These are phyloP conservation scores for Falco biarmicus DNA, from an alignment of 2,797 vertebrate genomes.

Conservation along the genomic window DNA sequence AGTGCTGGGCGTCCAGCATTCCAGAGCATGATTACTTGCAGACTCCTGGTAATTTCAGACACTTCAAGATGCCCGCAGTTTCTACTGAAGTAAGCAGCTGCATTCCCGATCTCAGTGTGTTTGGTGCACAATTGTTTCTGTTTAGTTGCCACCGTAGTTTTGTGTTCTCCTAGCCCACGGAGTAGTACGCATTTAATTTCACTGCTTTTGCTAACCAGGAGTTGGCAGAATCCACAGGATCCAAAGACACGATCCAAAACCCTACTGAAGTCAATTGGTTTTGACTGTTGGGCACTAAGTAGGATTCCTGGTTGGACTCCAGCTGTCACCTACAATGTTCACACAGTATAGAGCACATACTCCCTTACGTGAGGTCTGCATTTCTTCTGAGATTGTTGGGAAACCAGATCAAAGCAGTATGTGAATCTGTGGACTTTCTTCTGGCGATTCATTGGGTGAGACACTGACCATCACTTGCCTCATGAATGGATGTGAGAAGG, in stretches of 20 bases:
- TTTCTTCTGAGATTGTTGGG: neutral
- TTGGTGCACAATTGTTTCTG: neutral
- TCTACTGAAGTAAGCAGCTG: neutral
- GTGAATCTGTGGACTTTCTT: neutral
- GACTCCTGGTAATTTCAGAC: neutral
- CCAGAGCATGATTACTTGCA: neutral
- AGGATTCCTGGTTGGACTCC: neutral
- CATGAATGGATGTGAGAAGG: neutral
- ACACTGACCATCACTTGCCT: neutral
- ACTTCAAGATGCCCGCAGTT: neutral
- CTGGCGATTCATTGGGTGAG: neutral
- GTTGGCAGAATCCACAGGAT: neutral
- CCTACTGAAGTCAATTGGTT: neutral
- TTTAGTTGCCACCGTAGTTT: neutral
- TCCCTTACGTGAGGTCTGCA: neutral
- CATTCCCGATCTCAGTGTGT: neutral
- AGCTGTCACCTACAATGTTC: neutral
- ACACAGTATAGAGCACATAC: fast-evolving
- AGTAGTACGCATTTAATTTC: neutral
- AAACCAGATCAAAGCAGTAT: neutral
- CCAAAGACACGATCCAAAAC: neutral
- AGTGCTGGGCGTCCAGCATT: neutral
- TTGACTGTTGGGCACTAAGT: neutral
- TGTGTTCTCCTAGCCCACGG: neutral
- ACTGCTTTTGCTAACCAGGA: neutral